Conservation (phyloP, 2,797 vertebrate genomes). For the Gymnocypris eckloni region DNA sequence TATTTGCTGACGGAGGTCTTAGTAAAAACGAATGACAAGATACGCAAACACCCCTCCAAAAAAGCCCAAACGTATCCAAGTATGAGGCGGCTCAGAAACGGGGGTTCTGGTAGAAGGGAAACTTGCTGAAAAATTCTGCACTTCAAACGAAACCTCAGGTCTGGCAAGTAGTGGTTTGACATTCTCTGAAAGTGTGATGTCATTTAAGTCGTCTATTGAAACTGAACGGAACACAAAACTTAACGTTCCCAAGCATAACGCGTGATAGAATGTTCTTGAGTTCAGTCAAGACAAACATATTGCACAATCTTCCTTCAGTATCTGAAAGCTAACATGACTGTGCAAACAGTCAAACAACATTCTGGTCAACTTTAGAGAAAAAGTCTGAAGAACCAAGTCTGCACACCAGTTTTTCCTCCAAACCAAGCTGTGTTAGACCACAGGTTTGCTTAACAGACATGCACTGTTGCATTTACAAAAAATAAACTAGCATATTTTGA, state of each 20-base stretch:
- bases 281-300: background rate
- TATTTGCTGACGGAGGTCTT: background rate
- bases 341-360: slow-evolving; percentile 8
- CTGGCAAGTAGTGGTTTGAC: background rate
- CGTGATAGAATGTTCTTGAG: slow-evolving; percentile 1
- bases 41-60: background rate
- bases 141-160: background rate
- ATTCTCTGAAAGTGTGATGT: background rate
- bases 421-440: background rate
- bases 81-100: background rate
- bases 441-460: background rate
- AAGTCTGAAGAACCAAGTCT: background rate
- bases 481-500: background rate
- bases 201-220: background rate
- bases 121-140: background rate
- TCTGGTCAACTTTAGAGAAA: background rate
- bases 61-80: background rate
- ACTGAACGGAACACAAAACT: background rate
- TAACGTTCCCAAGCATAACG: background rate
- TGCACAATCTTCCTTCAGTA: background rate
- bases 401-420: background rate
- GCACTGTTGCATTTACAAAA: slow-evolving; percentile 8
- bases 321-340: slow-evolving; percentile 18
- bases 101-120: background rate
- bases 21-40: background rate